A percentile compares a stretch with the other conserved stretches of the same genome.
These are phyloP conservation scores for Rachycentron canadum DNA, from an alignment of 2,797 vertebrate species.

Conservation along the genomic window DNA sequence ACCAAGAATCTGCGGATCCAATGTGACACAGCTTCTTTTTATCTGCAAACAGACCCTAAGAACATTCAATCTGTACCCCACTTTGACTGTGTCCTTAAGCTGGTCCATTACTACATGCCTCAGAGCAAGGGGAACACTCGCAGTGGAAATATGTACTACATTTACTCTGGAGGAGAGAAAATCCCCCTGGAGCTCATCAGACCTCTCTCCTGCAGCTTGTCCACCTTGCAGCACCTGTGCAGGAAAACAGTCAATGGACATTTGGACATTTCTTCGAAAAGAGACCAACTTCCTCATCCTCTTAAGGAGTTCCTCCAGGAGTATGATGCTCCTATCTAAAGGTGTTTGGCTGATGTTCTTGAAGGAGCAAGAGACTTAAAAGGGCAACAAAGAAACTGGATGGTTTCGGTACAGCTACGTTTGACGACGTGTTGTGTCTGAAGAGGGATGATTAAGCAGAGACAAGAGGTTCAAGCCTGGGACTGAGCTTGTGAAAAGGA, in stretches of 20 bases:
- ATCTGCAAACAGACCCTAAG: slow-evolving; percentile 93
- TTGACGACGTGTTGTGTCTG: slow-evolving; percentile 1
- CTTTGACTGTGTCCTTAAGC: slow-evolving; percentile 96
- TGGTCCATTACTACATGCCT: slow-evolving; percentile 95
- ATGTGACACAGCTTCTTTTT: slow-evolving; percentile 91
- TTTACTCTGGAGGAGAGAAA: slow-evolving; percentile 92
- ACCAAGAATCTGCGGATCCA: slow-evolving; percentile 97
- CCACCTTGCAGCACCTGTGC: slow-evolving; percentile 94
- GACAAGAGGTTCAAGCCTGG: not conserved
- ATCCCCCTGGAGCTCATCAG: slow-evolving; percentile 92
- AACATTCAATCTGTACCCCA: slow-evolving; percentile 90
- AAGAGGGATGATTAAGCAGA: slow-evolving; percentile 29
- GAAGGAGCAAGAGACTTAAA: slow-evolving; percentile 45
- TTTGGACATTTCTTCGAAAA: slow-evolving; percentile 89
- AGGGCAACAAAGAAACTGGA: slow-evolving; percentile 8
- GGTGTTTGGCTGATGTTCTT: slow-evolving; percentile 36
- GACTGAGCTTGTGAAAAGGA: slow-evolving; percentile 46
- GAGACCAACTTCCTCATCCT: slow-evolving; percentile 91
- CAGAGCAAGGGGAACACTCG: slow-evolving; percentile 74
- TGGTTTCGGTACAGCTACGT: slow-evolving; percentile 28
- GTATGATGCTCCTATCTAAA: slow-evolving; percentile 94
- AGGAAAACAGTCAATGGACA: slow-evolving; percentile 96
- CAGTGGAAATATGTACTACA: slow-evolving; percentile 90
- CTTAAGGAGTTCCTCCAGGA: slow-evolving; percentile 94
- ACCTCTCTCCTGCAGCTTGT: slow-evolving; percentile 90